These are phyloP conservation scores for Sarcophaga variegata DNA, from an alignment of 2,888 invertebrate species.

Conservation along the genomic window DNA sequence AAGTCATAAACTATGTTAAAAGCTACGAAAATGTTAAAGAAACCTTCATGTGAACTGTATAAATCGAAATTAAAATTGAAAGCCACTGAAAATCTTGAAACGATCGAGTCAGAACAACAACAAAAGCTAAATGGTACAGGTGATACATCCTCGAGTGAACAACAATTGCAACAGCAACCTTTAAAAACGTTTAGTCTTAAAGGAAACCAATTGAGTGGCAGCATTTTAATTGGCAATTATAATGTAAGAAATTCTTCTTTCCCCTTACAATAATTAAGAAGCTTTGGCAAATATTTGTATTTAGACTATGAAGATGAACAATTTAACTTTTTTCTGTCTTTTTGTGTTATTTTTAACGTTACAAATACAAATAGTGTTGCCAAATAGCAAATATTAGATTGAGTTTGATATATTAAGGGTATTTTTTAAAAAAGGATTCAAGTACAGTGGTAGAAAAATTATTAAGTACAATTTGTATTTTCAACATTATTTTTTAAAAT, in stretches of 20 bases:
- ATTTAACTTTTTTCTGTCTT: no score
- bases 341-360: no score
- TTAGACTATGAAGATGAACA: no score
- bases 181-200: conserved; percentile 89
- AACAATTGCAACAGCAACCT: conserved; percentile 75
- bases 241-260: conserved; percentile 84
- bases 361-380: no score
- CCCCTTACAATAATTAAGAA: no score
- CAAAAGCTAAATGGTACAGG: conserved; percentile 22
- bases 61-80: conserved; percentile 77
- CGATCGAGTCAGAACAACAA: conserved; percentile 35
- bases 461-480: no score
- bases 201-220: conserved; percentile 90
- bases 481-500: no score
- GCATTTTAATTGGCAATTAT: conserved; percentile 92
- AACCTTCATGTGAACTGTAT: conserved; percentile 73
- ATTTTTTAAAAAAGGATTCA: no score
- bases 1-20: conserved; percentile 74
- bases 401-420: no score
- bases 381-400: no score
- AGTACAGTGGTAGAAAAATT: no score
- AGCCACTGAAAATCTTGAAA: conserved; percentile 70
- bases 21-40: conserved; percentile 76
- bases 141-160: conserved; percentile 45
- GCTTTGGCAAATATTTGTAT: no score